Conservation (phyloP, 1,140 invertebrate species). For the Listronotus oregonensis region DNA sequence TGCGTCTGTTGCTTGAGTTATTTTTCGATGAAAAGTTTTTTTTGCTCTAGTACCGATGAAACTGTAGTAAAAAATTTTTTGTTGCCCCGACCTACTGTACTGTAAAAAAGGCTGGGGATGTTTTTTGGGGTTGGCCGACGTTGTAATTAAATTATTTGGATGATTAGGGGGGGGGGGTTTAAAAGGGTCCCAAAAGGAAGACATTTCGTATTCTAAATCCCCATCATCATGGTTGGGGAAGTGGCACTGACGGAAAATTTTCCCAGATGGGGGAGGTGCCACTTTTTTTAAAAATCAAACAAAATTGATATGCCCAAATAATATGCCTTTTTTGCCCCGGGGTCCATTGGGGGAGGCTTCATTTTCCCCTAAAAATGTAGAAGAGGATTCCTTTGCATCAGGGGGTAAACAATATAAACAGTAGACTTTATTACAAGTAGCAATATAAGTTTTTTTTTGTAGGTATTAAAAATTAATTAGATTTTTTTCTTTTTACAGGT, state of each 20-base stretch:
- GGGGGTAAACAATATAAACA: conserved; percentile 25
- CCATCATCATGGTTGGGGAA: conserved; percentile 15
- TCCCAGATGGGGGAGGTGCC: conserved; percentile 8
- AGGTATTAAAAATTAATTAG: too few species aligned
- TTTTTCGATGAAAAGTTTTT: conserved; percentile 23
- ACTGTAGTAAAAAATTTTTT: background rate
- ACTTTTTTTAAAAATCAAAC: conserved; percentile 40
- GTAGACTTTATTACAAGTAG: too few species aligned
- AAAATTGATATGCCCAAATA: conserved; percentile 44
- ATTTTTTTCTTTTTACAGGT: conserved; percentile 13
- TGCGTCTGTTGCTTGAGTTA: conserved; percentile 33
- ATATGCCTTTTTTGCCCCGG: conserved; percentile 37
- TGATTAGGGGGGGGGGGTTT: too few species aligned
- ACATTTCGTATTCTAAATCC: conserved; percentile 23
- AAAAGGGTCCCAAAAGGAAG: background rate
- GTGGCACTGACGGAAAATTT: conserved; percentile 34
- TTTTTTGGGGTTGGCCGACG: conserved; percentile 1
- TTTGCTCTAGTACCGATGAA: background rate
- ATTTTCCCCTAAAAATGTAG: too few species aligned
- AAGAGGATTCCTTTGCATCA: conserved; percentile 26
- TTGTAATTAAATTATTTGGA: too few species aligned
- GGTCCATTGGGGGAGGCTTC: too few species aligned
- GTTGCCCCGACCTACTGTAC: conserved; percentile 7
- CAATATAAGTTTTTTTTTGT: too few species aligned
- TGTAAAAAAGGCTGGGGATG: conserved; percentile 10